phyloP scores from a whole-genome alignment of 1,140 invertebrate genomes.

The Elymnias hypermnestra region DNA sequence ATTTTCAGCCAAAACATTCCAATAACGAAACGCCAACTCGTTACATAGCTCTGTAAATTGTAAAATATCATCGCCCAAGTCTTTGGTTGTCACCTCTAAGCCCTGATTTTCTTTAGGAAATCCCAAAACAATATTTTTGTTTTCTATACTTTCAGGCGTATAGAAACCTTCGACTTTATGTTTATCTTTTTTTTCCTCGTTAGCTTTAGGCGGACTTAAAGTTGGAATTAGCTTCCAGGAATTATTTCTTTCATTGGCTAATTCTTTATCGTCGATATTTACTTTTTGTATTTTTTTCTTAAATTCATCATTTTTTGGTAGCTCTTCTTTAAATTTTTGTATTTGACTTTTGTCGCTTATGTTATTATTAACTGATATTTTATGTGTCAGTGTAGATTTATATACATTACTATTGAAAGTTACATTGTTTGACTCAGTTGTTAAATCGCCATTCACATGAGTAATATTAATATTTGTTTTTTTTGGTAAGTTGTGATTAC shows the following conservation, averaged over 20 bases:
- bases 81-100: slow-evolving; percentile 83
- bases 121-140: slow-evolving; percentile 61
- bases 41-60: slow-evolving; percentile 87
- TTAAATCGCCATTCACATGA: neutral
- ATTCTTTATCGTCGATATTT: slow-evolving; percentile 64
- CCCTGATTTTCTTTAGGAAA: slow-evolving; percentile 82
- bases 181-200: slow-evolving; percentile 50
- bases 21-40: slow-evolving; percentile 88
- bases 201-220: slow-evolving; percentile 49
- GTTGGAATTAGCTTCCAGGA: slow-evolving; percentile 71
- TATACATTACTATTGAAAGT: neutral
- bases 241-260: slow-evolving; percentile 51
- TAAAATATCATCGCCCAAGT: slow-evolving; percentile 82
- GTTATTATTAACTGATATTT: neutral
- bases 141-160: slow-evolving; percentile 28
- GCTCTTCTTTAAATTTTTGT: slow-evolving; percentile 3
- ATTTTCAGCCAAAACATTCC: slow-evolving; percentile 82
- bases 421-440: neutral
- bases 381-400: neutral
- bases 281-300: slow-evolving; percentile 71
- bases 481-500: neutral
- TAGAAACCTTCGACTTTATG: slow-evolving; percentile 44
- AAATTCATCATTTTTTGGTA: slow-evolving; percentile 61
- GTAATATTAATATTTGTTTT: neutral
- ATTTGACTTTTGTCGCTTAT: slow-evolving; percentile 9